These are phyloP conservation scores for Acestrorhynchus altus DNA, from an alignment of 2,797 vertebrate species.

Conservation along the genomic window DNA sequence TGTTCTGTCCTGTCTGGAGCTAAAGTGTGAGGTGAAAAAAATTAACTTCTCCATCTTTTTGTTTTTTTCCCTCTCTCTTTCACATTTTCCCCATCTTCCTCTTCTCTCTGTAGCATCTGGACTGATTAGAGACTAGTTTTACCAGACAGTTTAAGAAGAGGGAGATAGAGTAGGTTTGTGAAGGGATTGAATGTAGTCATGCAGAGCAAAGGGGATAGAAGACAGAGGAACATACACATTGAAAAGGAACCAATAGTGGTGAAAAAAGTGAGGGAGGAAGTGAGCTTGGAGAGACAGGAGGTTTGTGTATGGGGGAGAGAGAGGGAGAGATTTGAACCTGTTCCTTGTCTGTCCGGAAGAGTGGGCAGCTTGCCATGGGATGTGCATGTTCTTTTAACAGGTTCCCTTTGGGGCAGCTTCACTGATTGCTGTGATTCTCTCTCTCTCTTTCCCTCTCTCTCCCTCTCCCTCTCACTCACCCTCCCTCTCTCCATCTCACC, in stretches of 20 bases:
- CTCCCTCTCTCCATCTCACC: constrained; percentile 33
- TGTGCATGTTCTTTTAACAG: constrained; percentile 49
- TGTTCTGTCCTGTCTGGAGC: constrained; percentile 59
- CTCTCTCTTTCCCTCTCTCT: constrained; percentile 50
- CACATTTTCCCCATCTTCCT: not conserved
- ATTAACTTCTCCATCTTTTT: not conserved
- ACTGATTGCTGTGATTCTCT: constrained; percentile 42
- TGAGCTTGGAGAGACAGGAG: not conserved
- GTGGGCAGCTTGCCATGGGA: constrained; percentile 41
- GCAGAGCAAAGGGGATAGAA: not conserved
- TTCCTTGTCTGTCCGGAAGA: constrained; percentile 39
- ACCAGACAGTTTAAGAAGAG: constrained; percentile 48
- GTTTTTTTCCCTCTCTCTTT: not conserved
- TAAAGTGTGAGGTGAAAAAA: constrained; percentile 27
- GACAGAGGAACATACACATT: constrained; percentile 1
- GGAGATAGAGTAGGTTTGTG: constrained; percentile 31
- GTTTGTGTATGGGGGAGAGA: not conserved
- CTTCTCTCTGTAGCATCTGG: not conserved
- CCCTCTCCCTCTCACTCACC: constrained; percentile 16
- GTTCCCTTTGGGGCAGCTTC: constrained; percentile 49
- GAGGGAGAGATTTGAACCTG: not conserved
- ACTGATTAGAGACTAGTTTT: constrained; percentile 56
- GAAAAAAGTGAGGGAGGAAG: not conserved
- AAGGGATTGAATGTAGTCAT: not conserved
- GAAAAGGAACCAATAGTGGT: not conserved